Percentiles rank a stretch among this genome's conserved stretches.
phyloP scores from a whole-genome alignment of 2,797 vertebrate genomes.

The Scyliorhinus canicula region DNA sequence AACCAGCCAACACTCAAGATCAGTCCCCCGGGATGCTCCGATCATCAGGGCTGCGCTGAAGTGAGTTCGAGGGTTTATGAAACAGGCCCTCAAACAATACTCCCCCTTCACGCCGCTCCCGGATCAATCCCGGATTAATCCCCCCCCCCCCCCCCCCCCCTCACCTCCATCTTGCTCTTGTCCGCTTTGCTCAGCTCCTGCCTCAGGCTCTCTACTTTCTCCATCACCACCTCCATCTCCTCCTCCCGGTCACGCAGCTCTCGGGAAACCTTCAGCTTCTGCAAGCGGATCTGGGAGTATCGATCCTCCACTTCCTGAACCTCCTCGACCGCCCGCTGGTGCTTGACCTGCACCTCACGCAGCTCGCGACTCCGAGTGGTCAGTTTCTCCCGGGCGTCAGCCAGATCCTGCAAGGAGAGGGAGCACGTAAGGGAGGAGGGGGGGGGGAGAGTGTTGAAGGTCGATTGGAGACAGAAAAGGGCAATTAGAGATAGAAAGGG shows the following conservation, averaged over 20 bases:
- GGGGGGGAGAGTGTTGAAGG: background rate
- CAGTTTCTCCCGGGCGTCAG: background rate
- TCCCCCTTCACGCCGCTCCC: constrained; percentile 39
- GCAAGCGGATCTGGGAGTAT: too few species aligned
- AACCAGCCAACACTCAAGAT: background rate
- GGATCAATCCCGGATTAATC: constrained; percentile 42
- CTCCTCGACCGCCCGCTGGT: background rate
- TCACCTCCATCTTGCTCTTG: background rate
- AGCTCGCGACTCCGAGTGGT: background rate
- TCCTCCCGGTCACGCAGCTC: background rate
- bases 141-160: constrained; percentile 41
- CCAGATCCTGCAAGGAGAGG: background rate
- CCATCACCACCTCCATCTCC: background rate
- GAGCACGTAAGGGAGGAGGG: background rate
- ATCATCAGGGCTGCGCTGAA: background rate
- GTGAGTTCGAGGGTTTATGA: constrained; percentile 41
- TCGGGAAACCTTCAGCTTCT: background rate
- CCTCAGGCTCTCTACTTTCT: background rate
- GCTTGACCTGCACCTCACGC: background rate
- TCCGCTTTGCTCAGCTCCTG: background rate
- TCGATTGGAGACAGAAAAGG: background rate
- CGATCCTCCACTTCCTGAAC: background rate
- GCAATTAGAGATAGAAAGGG: background rate
- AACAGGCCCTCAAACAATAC: constrained; percentile 44
- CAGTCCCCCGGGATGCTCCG: constrained; percentile 31